phyloP scores from a whole-genome alignment of 2,113 vertebrate species.

The Hylia prasina region DNA sequence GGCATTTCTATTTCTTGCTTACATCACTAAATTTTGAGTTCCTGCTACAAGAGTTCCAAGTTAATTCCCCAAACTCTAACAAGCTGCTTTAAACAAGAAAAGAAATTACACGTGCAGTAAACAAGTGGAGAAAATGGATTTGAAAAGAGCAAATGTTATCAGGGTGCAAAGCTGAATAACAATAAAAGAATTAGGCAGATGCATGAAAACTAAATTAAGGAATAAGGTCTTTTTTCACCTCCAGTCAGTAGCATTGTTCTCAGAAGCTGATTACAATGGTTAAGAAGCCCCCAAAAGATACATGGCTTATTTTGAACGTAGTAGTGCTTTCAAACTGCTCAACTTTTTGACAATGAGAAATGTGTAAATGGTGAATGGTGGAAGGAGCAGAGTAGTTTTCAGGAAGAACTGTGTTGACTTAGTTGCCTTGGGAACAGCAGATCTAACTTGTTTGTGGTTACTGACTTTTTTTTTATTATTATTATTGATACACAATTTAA shows the following conservation, averaged over 20 bases:
- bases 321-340: not conserved
- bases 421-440: not conserved
- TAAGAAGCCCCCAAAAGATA: not conserved
- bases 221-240: not conserved
- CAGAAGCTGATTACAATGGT: not conserved
- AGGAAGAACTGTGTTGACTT: not conserved
- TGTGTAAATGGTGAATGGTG: not conserved
- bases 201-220: not conserved
- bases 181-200: not conserved
- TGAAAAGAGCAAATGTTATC: not conserved
- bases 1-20: constrained; percentile 89
- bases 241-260: not conserved
- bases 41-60: constrained; percentile 83
- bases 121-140: not conserved
- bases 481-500: not conserved
- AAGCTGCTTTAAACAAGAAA: not conserved
- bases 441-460: not conserved
- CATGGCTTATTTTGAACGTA: not conserved
- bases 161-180: constrained; percentile 57
- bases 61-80: not conserved
- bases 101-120: not conserved
- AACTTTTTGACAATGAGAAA: not conserved
- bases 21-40: constrained; percentile 90
- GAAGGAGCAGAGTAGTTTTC: not conserved
- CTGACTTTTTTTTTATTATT: not conserved